Base-by-base conservation (phyloP, 2,797 vertebrate species). In the Muraenolepis orangiensis region DNA sequence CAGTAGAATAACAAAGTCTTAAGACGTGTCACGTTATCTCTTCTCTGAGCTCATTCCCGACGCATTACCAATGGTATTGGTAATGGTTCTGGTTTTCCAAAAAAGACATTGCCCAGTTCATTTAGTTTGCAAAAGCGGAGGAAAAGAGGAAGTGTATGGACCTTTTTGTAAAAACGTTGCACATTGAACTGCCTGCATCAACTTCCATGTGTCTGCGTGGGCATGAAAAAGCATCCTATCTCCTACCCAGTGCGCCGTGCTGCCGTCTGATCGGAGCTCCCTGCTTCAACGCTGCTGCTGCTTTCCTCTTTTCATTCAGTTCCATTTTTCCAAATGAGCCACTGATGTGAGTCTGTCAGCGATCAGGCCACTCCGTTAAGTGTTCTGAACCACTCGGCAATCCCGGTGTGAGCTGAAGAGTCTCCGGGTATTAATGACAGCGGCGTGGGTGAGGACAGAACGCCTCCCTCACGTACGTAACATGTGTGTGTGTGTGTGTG, bases 351-450 rank as follows among this genome's bases (percentile, higher is more conserved):
- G 80, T 46, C 8, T 1, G 20, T 84, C 82, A 82, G 85, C 84
- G 70, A 89, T 87, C 87, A 88, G 80, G 79, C 75, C 75, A n/a
- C 82, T 84, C 78, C 32, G 79, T 66, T 86, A 87, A 88, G 82
- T 78, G 83, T 88, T 91, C 85, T 80, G 85, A 88, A 88, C 85
- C 80, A 78, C 66, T 70, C 23, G 74, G 84, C 80, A 73, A 86
- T 83, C 89, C 89, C 86, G 88, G 82, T 87, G 83, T 90, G 87
- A 84, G 64, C 87, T 85, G 87, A 88, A 84, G 78, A 81, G 81
- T 83, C 79, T 72, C 34, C 80, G 78, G 87, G 90, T 90, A 91
- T 90, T 87, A 87, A 93, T 82, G 86, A 88, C 74, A 73, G 75
- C 73, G 80, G 81, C 82, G 38, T 40, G 85, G 78, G 42, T 40